These are phyloP conservation scores for Lucinisca nassula DNA, from an alignment of 2,888 invertebrate genomes.

Conservation along the genomic window DNA sequence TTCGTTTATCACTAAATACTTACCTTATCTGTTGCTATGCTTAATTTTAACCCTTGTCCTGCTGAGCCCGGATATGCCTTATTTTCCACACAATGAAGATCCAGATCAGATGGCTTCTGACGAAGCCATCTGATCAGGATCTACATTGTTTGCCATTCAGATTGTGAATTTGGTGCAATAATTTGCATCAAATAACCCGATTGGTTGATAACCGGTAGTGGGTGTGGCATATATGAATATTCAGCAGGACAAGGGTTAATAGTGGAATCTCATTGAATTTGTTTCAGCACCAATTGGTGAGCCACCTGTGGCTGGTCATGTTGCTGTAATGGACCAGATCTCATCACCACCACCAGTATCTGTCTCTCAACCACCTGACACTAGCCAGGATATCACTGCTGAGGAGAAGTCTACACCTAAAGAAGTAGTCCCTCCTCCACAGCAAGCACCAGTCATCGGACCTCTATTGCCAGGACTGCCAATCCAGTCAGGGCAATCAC, in stretches of 20 bases:
- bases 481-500: neutral
- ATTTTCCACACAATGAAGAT: too few species aligned
- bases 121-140: too few species aligned
- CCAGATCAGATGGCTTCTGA: too few species aligned
- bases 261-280: too few species aligned
- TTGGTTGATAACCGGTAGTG: too few species aligned
- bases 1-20: too few species aligned
- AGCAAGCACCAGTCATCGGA: neutral
- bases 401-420: neutral
- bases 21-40: too few species aligned
- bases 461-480: neutral
- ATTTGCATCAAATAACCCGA: too few species aligned
- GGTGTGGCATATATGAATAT: neutral
- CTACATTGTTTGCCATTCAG: too few species aligned
- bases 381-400: neutral
- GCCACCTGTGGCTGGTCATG: conserved; percentile 51
- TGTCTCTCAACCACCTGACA: neutral
- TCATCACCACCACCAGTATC: conserved; percentile 5
- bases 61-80: too few species aligned
- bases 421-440: neutral
- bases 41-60: too few species aligned
- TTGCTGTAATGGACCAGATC: conserved; percentile 37
- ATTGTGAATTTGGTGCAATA: too few species aligned
- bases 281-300: conserved; percentile 47
- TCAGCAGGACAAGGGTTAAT: neutral